Evolutionary conservation across 2,797 vertebrate species (phyloP).

Genomic region (Lutjanus campechanus): DNA sequence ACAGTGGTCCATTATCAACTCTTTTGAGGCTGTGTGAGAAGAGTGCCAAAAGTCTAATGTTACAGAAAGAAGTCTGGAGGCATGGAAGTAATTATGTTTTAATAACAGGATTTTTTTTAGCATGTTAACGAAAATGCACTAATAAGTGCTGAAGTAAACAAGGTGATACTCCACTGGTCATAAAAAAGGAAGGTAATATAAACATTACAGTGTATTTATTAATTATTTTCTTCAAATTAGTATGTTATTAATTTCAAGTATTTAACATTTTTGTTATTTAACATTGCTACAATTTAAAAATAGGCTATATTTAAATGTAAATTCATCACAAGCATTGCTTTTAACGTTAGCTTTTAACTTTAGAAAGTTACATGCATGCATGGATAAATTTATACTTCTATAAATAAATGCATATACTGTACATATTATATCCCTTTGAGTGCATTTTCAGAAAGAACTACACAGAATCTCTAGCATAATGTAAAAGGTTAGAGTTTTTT

Average conservation of each 20-base stretch:
- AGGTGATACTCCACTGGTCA: background rate
- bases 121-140: constrained; percentile 2
- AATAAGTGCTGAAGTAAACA: background rate
- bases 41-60: constrained; percentile 37
- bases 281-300: background rate
- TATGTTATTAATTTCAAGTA: background rate
- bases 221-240: background rate
- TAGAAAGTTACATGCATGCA: background rate
- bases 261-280: background rate
- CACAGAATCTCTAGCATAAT: constrained; percentile 2
- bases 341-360: background rate
- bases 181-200: background rate
- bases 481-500: constrained; percentile 11
- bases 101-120: background rate
- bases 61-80: constrained; percentile 17
- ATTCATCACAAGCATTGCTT: background rate
- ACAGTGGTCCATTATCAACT: constrained; percentile 47
- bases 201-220: background rate
- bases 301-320: background rate
- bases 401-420: background rate
- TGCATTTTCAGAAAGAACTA: constrained; percentile 1
- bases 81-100: constrained; percentile 15
- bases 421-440: background rate
- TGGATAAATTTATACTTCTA: background rate
- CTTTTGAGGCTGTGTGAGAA: constrained; percentile 45